Base-by-base conservation (phyloP, 2,113 vertebrate genomes). In the Lophotis ruficrista region DNA sequence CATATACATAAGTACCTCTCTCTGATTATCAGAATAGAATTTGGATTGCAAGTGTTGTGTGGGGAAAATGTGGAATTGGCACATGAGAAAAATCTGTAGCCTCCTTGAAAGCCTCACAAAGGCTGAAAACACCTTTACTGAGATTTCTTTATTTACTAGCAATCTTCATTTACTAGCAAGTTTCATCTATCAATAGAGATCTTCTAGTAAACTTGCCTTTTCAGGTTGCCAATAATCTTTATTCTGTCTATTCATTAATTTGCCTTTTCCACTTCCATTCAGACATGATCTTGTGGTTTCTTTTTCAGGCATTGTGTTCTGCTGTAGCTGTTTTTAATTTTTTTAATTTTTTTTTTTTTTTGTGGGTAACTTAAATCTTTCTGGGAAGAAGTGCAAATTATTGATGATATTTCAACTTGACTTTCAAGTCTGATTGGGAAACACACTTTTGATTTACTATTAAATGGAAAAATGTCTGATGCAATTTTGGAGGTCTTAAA, bases 401-500 rank as follows among this genome's bases (percentile, higher is more conserved):
- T 61, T 83, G 70, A 78, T 73, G 48, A 27, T 73, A 88, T 89
- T 95, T 96, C 88, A 91, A 9, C 35, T 70, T 85, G 91, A 56
- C 57, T 96, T 83, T 72, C 79, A 96, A 94, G 89, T 89, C 94
- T 96, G 68, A 88, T 96, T 92, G 94, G 79, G 81, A 92, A 96
- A 93, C 48, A 75, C 56, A 95, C 4, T 86, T 98, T 96, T 85
- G 89, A 95, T 97, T 81, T 92, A 93, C 47, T 81, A 57, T 77
- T 54, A 92, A 93, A 92, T 9, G 20, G 83, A 94, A 90, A 94
- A 96, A 92, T 72, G 89, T 95, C 93, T 91, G 95, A 54, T 89
- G 69, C 85, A 94, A 94, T 94, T 96, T 93, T 93, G 85, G 71
- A 93, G 92, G 71, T 94, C 94, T 89, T 97, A 96, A 96, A 96